Evolutionary conservation across 2,797 vertebrate genomes (phyloP).

Genomic region (Picus viridis): DNA sequence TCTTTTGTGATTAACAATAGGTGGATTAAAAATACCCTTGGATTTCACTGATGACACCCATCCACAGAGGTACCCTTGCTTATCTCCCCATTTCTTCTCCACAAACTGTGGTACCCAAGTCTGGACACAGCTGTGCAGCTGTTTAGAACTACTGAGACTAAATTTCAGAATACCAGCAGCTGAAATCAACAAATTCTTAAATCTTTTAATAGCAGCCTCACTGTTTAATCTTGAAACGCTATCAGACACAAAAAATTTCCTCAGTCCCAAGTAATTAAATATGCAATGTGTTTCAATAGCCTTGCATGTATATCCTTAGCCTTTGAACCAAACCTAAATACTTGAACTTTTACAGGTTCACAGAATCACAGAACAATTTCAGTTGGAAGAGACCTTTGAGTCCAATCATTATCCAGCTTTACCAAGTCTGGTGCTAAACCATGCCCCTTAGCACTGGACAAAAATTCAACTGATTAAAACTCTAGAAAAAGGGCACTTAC

Average conservation of each 20-base stretch:
- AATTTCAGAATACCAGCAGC: neutral
- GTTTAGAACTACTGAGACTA: neutral
- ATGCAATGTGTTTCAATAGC: neutral
- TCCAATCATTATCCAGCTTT: too few relatives aligned
- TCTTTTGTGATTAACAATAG: neutral
- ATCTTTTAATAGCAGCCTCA: neutral
- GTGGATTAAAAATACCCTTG: neutral
- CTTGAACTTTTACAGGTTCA: neutral
- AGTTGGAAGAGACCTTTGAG: too few relatives aligned
- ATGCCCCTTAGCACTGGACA: neutral
- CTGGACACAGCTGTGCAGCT: neutral
- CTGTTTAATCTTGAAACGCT: slow-evolving; percentile 12
- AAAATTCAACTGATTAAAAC: neutral
- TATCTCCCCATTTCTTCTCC: neutral
- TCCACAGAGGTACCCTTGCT: neutral
- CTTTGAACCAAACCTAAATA: neutral
- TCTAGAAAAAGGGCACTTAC: neutral
- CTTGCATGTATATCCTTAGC: neutral
- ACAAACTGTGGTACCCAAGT: neutral
- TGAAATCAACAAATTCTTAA: slow-evolving; percentile 12
- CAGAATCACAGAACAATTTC: too few relatives aligned
- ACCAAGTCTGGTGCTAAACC: too few relatives aligned
- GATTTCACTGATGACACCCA: neutral
- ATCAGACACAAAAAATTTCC: neutral
- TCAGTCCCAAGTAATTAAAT: neutral